Conservation (phyloP, 1,140 invertebrate genomes). For the Psilanteris sp. region DNA sequence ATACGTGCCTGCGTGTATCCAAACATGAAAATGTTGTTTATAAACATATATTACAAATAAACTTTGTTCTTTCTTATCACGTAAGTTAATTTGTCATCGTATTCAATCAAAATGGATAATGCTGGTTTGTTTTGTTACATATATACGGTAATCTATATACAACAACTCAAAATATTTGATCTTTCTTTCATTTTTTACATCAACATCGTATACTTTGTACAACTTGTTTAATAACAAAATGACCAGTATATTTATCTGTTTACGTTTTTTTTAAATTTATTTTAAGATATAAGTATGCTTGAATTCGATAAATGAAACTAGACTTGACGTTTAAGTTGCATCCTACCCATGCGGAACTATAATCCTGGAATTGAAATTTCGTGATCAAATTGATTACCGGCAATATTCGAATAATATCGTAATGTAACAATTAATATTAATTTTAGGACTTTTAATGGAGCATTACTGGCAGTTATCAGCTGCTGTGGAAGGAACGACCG, state of each 20-base stretch:
- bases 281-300: constrained; percentile 31
- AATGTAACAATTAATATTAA: constrained; percentile 52
- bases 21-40: constrained; percentile 22
- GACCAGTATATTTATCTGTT: constrained; percentile 4
- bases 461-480: constrained; percentile 65
- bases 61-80: constrained; percentile 7
- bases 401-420: constrained; percentile 38
- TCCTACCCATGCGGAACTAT: constrained; percentile 38
- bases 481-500: constrained; percentile 65
- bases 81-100: constrained; percentile 12
- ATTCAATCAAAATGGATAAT: constrained; percentile 25
- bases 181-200: too few relatives aligned
- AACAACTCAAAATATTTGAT: constrained; percentile 19
- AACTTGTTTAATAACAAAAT: constrained; percentile 44
- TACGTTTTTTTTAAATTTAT: constrained; percentile 6
- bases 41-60: constrained; percentile 53
- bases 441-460: constrained; percentile 62
- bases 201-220: constrained; percentile 40
- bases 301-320: constrained; percentile 37
- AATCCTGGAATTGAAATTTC: constrained; percentile 47
- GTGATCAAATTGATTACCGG: constrained; percentile 51
- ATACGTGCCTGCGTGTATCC: constrained; percentile 49
- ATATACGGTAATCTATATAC: not conserved
- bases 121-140: constrained; percentile 1
- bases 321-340: constrained; percentile 32